Evolutionary conservation across 2,888 invertebrate genomes (phyloP).

Genomic region (Acheta domesticus): DNA sequence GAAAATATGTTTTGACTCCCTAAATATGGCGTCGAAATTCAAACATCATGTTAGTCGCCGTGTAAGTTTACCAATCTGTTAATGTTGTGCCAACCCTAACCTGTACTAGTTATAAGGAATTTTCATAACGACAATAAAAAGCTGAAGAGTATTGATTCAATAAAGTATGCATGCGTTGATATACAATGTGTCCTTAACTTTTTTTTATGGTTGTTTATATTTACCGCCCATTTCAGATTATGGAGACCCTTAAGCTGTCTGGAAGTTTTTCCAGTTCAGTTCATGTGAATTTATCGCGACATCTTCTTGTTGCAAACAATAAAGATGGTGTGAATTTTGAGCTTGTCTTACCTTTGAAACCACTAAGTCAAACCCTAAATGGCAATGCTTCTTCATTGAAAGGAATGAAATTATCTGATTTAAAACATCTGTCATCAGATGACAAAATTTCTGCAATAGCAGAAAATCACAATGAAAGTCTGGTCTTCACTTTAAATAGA

Average conservation of each 20-base stretch:
- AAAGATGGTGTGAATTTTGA: slow-evolving; percentile 19
- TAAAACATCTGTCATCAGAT: slow-evolving; percentile 19
- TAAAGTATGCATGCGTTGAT: background rate
- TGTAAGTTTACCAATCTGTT: slow-evolving; percentile 24
- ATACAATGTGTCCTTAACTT: background rate
- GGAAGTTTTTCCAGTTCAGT: background rate
- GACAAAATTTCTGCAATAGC: slow-evolving; percentile 20
- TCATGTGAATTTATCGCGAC: slow-evolving; percentile 12
- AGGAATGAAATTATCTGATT: slow-evolving; percentile 19
- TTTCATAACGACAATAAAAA: too few species aligned
- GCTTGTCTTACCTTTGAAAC: slow-evolving; percentile 21
- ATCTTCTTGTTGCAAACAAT: slow-evolving; percentile 19
- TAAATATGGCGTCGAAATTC: slow-evolving; percentile 24
- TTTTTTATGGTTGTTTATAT: background rate
- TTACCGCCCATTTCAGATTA: slow-evolving; percentile 24
- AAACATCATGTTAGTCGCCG: slow-evolving; percentile 26
- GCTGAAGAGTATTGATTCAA: too few species aligned
- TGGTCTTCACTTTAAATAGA: slow-evolving; percentile 47
- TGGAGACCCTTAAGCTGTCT: slow-evolving; percentile 21
- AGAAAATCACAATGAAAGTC: slow-evolving; percentile 32
- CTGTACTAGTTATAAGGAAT: background rate
- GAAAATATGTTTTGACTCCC: background rate
- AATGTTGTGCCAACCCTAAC: background rate
- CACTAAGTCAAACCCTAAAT: background rate
- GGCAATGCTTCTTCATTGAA: background rate